phyloP scores from a whole-genome alignment of 2,113 vertebrate species.

The Stigmatopora nigra region DNA sequence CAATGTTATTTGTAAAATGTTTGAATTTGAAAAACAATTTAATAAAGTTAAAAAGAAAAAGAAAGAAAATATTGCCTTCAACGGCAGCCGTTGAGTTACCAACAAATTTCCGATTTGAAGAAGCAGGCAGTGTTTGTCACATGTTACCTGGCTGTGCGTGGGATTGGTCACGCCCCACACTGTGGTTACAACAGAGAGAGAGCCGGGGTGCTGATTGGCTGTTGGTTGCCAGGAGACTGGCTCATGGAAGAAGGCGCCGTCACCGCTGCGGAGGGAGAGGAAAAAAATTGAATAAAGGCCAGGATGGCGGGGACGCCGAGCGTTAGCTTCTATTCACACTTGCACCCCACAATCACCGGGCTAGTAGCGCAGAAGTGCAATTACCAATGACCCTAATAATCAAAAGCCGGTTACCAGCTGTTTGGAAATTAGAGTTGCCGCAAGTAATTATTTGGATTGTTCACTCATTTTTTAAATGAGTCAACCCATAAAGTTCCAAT shows the following conservation, averaged over 20 bases:
- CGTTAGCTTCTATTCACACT: not conserved
- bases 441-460: no score
- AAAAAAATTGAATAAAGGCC: not conserved
- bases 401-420: not conserved
- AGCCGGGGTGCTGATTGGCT: slow-evolving; percentile 82
- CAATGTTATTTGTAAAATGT: no score
- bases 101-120: not conserved
- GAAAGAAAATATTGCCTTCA: not conserved
- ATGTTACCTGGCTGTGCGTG: slow-evolving; percentile 82
- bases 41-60: no score
- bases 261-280: slow-evolving; percentile 21
- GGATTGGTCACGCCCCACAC: slow-evolving; percentile 91
- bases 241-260: slow-evolving; percentile 66
- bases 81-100: not conserved
- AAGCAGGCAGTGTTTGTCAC: slow-evolving; percentile 1
- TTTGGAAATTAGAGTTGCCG: not conserved
- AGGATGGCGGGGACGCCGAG: not conserved
- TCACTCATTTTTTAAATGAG: no score
- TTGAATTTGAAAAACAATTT: no score
- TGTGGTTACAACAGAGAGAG: slow-evolving; percentile 90
- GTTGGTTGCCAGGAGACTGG: slow-evolving; percentile 76
- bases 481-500: no score
- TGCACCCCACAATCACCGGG: not conserved
- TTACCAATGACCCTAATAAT: not conserved
- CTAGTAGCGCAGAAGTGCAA: not conserved